Conservation (phyloP, 2,113 vertebrate genomes). For the Meleagris gallopavo region DNA sequence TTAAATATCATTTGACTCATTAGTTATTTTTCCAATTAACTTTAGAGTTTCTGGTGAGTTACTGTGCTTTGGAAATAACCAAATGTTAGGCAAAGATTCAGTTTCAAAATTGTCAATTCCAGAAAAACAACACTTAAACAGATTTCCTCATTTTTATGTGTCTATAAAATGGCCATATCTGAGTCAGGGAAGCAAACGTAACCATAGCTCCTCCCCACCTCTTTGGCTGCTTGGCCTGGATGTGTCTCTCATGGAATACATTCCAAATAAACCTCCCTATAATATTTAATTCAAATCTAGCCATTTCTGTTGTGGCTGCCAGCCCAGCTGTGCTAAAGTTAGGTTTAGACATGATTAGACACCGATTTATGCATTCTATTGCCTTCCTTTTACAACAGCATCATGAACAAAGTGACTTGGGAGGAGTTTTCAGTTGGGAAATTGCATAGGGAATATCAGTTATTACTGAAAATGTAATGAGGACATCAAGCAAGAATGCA, state of each 20-base stretch:
- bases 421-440: conserved; percentile 35
- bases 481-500: conserved; percentile 24
- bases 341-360: conserved; percentile 43
- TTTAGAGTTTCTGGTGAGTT: not conserved
- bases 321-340: not conserved
- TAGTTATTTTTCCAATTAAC: not conserved
- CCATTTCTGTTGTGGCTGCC: conserved; percentile 3
- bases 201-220: not conserved
- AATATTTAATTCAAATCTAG: conserved; percentile 9
- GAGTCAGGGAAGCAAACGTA: not conserved
- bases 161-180: not conserved
- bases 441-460: conserved; percentile 18
- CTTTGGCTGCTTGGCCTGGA: not conserved
- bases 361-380: not conserved
- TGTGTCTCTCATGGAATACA: not conserved
- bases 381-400: conserved; percentile 17
- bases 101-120: not conserved
- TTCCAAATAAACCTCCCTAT: not conserved
- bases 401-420: conserved; percentile 49
- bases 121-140: not conserved
- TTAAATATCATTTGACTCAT: not conserved
- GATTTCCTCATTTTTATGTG: not conserved
- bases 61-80: not conserved
- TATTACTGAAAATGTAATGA: conserved; percentile 43
- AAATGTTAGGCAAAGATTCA: not conserved